Base-by-base conservation (phyloP, 2,888 invertebrate species). In the Palloptera scutellata region DNA sequence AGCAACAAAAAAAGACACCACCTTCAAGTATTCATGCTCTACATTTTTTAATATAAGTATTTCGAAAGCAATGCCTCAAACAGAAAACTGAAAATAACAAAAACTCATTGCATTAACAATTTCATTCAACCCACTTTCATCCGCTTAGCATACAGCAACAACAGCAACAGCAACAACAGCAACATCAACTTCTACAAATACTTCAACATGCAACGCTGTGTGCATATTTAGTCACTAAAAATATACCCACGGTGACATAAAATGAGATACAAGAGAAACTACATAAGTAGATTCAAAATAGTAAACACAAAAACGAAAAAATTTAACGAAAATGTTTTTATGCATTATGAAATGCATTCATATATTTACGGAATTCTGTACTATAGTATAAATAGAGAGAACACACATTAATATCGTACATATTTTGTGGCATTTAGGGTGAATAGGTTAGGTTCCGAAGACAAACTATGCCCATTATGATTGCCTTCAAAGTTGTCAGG, bases 71-170 rank as follows among this genome's bases (percentile, higher is more conserved):
- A 30, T 30, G 2, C 30, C 30, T 4, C 30, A 30, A 30, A 30
- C 8, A 15, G n/a, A 10, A 13, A 48, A 15, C 45, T 45, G 45
- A 45, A 45, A 13, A 45, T 13, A 48, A 48, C 48, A 5, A 48
- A 48, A 15, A 5, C 48, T 45, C 13, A 45, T 10, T 45, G 45
- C 45, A 12, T 45, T 10, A 15, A 52, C 59, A 67, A 67, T 62
- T 67, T 59, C 40, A 67, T 45, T 58, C 67, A 63, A 43, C 67
- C 67, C 67, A 67, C 67, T 67, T 67, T 67, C 59, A 67, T 62
- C 59, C 67, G 67, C 43, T 57, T 6, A 30, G 30, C 30, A 30
- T 30, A 30, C 30, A 30, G 52, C 62, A 61, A 19, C 48, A 20
- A 19, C 51, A 52, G 19, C 52, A 17, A 40, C 30, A 62, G n/a